Evolutionary conservation across 1,140 invertebrate genomes (phyloP).

Genomic region (Alviniconcha marisindica): DNA sequence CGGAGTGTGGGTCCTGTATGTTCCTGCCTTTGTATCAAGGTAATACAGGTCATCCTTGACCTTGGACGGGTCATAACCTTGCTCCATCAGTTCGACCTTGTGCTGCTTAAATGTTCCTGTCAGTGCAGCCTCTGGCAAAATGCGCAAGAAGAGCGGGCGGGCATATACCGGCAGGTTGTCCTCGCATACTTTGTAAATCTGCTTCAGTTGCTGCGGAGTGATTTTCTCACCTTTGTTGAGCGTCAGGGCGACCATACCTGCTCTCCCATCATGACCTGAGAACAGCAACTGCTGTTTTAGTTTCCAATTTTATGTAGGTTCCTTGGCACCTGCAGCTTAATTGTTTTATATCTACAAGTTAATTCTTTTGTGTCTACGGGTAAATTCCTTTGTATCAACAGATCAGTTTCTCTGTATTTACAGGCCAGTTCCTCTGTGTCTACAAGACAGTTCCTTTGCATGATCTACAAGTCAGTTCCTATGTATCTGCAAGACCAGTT

Average conservation of each 20-base stretch:
- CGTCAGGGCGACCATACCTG: conserved; percentile 94
- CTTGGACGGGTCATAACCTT: conserved; percentile 88
- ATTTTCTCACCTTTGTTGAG: conserved; percentile 70
- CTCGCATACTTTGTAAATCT: conserved; percentile 60
- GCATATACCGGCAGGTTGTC: conserved; percentile 87
- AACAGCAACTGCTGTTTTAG: too few relatives aligned
- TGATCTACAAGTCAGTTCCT: too few relatives aligned
- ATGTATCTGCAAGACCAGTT: too few relatives aligned
- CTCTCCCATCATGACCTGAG: conserved; percentile 89
- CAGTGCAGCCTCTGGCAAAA: conserved; percentile 72
- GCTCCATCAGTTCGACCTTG: conserved; percentile 83
- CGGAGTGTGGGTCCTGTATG: conserved; percentile 81
- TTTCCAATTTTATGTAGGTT: too few relatives aligned
- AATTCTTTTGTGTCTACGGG: too few relatives aligned
- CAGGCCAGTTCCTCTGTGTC: too few relatives aligned
- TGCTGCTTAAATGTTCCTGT: conserved; percentile 67
- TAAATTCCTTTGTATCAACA: not conserved
- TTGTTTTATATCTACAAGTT: too few relatives aligned
- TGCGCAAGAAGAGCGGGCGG: conserved; percentile 89
- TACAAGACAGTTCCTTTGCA: too few relatives aligned
- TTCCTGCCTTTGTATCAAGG: conserved; percentile 78
- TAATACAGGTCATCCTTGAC: conserved; percentile 89
- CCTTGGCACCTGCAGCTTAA: too few relatives aligned
- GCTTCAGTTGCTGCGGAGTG: conserved; percentile 44
- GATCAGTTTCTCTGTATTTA: too few relatives aligned